Percentiles rank a stretch among this genome's conserved stretches.
Conservation (phyloP, 2,888 invertebrate genomes). For the Tortrix viridana region DNA sequence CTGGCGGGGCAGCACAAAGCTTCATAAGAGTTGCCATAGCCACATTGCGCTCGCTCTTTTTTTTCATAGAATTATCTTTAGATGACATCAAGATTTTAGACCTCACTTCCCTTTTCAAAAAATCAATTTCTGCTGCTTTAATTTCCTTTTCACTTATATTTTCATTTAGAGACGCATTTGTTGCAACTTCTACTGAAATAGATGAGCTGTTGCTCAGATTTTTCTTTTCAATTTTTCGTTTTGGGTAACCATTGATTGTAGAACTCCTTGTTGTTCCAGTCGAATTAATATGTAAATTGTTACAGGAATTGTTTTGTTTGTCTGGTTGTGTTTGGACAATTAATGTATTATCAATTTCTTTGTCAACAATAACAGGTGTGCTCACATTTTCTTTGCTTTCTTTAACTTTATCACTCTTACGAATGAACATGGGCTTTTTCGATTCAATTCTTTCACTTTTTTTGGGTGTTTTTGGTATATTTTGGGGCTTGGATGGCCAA, state of each 20-base stretch:
- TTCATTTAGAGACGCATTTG: slow-evolving; percentile 14
- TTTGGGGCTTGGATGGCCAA: slow-evolving; percentile 7
- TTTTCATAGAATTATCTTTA: slow-evolving; percentile 47
- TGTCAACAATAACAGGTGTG: too few species aligned
- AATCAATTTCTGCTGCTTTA: slow-evolving; percentile 35
- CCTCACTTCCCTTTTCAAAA: slow-evolving; percentile 50
- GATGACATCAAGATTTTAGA: slow-evolving; percentile 53
- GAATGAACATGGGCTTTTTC: background rate
- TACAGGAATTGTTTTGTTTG: background rate
- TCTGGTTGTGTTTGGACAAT: too few species aligned
- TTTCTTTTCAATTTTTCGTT: background rate
- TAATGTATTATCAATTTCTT: too few species aligned
- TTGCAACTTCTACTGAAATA: background rate
- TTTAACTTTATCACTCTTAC: slow-evolving; percentile 34
- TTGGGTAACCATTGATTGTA: background rate
- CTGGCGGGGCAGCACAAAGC: slow-evolving; percentile 47
- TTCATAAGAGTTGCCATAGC: slow-evolving; percentile 63
- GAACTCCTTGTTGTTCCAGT: background rate
- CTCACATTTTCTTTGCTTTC: slow-evolving; percentile 4
- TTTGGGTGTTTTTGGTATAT: slow-evolving; percentile 30
- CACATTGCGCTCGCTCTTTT: slow-evolving; percentile 57
- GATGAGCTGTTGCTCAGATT: background rate
- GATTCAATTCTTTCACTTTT: slow-evolving; percentile 20
- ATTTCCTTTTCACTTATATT: slow-evolving; percentile 35
- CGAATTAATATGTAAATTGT: background rate